Evolutionary conservation across 1,140 invertebrate species (phyloP).

Genomic region (Drosophila lini): DNA sequence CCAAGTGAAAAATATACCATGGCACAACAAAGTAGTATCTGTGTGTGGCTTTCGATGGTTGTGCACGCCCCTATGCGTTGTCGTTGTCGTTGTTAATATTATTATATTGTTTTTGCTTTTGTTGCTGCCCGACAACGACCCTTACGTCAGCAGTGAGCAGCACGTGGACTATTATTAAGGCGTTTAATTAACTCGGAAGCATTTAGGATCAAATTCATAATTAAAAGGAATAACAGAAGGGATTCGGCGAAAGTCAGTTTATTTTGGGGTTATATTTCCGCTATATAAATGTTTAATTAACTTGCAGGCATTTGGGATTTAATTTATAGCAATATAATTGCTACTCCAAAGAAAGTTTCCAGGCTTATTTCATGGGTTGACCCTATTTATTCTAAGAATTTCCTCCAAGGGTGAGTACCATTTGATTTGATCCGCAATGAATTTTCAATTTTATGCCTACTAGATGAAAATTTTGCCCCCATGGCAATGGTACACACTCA

Average conservation of each 20-base stretch:
- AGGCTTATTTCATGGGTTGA: background rate
- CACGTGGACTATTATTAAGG: slow-evolving; percentile 81
- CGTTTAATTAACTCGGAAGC: slow-evolving; percentile 72
- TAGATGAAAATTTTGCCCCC: slow-evolving; percentile 65
- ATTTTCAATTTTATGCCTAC: slow-evolving; percentile 71
- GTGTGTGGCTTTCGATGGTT: slow-evolving; percentile 61
- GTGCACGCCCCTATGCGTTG: slow-evolving; percentile 76
- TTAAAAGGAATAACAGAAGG: slow-evolving; percentile 2
- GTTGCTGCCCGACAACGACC: slow-evolving; percentile 49
- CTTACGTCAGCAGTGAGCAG: slow-evolving; percentile 80
- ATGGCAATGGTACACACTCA: slow-evolving; percentile 51
- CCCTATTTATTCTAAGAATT: slow-evolving; percentile 12
- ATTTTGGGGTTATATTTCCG: background rate
- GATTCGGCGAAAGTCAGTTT: background rate
- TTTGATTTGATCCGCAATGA: slow-evolving; percentile 67
- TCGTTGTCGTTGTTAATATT: slow-evolving; percentile 37
- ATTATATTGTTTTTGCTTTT: slow-evolving; percentile 16
- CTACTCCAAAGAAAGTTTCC: background rate
- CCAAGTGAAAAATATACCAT: slow-evolving; percentile 40
- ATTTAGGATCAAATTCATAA: slow-evolving; percentile 75
- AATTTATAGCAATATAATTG: slow-evolving; percentile 1
- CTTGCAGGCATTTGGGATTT: background rate
- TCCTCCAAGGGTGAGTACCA: slow-evolving; percentile 23
- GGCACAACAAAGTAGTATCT: slow-evolving; percentile 35
- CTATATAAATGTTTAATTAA: background rate